These are phyloP conservation scores for Gasterosteus aculeatus DNA, from an alignment of 2,113 vertebrate genomes.

Conservation along the genomic window DNA sequence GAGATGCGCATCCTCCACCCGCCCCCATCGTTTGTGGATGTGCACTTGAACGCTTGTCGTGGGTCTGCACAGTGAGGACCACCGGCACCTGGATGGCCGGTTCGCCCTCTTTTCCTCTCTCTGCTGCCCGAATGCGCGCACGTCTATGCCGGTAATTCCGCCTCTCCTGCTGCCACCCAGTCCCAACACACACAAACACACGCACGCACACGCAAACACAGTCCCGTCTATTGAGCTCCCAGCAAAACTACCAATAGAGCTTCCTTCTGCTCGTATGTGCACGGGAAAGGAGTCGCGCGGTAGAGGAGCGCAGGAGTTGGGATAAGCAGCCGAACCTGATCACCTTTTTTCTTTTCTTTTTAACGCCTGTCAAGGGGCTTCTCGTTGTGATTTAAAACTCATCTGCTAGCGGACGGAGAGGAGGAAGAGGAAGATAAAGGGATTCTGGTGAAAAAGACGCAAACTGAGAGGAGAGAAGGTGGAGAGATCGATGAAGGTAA, in stretches of 20 bases:
- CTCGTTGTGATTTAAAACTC: constrained; percentile 40
- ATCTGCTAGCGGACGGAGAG: not conserved
- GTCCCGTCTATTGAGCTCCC: constrained; percentile 4
- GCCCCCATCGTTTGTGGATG: constrained; percentile 12
- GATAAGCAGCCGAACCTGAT: constrained; percentile 11
- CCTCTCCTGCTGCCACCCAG: constrained; percentile 3
- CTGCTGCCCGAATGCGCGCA: constrained; percentile 6
- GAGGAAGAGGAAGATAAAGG: not conserved
- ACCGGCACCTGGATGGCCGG: constrained; percentile 44
- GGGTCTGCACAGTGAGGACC: constrained; percentile 20
- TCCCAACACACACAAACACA: constrained; percentile 12
- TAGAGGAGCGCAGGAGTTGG: constrained; percentile 44
- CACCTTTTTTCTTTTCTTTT: not conserved
- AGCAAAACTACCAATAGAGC: constrained; percentile 26
- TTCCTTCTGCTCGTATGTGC: not conserved
- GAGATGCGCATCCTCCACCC: constrained; percentile 9
- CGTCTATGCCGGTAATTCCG: constrained; percentile 13
- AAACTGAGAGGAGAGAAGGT: constrained; percentile 15
- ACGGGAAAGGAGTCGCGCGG: not conserved
- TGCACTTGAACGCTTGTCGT: not conserved
- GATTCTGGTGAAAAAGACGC: constrained; percentile 1
- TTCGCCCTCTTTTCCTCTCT: not conserved
- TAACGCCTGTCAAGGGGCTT: constrained; percentile 1
- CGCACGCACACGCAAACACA: not conserved
- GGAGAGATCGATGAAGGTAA: constrained; percentile 65